Conservation (phyloP, 92 coral and sea anemone species). For the Diadumene lineata region DNA sequence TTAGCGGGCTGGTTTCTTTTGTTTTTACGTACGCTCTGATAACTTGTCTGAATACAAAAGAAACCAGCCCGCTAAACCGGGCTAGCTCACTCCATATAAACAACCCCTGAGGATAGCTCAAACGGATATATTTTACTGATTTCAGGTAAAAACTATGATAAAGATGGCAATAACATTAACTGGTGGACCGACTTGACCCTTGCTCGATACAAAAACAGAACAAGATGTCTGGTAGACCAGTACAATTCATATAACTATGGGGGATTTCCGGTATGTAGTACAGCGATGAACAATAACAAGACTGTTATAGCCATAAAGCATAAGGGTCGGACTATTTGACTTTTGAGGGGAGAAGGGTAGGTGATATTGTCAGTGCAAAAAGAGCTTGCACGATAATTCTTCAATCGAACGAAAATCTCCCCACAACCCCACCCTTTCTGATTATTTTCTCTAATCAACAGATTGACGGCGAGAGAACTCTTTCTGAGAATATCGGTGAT, state of each 20-base stretch:
- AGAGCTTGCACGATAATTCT: background rate
- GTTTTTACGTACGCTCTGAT: no score
- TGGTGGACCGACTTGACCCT: constrained; percentile 95
- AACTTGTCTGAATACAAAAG: no score
- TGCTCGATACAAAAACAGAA: constrained; percentile 69
- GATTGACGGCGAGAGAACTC: constrained; percentile 61
- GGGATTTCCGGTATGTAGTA: constrained; percentile 13
- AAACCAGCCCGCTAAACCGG: no score
- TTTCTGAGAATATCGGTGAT: constrained; percentile 76
- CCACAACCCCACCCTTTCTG: background rate
- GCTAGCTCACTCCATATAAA: background rate
- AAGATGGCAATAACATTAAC: constrained; percentile 73
- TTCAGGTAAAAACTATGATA: constrained; percentile 60
- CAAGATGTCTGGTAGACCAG: constrained; percentile 73
- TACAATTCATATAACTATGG: background rate
- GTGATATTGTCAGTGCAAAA: background rate
- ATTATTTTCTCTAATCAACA: constrained; percentile 1
- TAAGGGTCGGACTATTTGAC: background rate
- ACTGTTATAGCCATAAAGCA: no score
- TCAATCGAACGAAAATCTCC: background rate
- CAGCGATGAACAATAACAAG: background rate
- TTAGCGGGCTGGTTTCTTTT: no score
- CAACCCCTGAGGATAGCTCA: no score
- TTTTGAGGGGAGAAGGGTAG: background rate
- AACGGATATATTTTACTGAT: background rate